Evolutionary conservation across 2,113 vertebrate genomes (phyloP), one percentile per base, ranked within the genome.

Genomic region (Callocephalon fimbriatum): DNA sequence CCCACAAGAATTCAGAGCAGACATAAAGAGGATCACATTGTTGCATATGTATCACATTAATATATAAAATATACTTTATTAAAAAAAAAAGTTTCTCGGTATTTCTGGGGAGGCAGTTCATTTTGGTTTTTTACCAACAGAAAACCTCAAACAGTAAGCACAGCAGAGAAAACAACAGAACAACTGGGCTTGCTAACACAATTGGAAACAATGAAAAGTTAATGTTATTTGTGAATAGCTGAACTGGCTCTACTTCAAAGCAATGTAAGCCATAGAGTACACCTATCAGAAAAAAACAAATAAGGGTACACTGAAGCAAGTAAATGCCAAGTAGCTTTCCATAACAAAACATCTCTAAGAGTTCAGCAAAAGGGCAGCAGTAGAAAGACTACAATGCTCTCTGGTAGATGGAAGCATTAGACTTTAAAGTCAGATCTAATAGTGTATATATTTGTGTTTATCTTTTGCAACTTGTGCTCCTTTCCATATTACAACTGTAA

Each of bases 311-410:
- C 6, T 50, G 48, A 78, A 81, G 26, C 42, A 77, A 86, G 44
- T 35, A 75, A 74, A 74, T 79, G 71, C 32, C 42, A 71, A 86
- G 76, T 9, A 25, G 22, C 15, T 90, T 96, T 44, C 71, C 56
- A 77, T 63, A 90, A 91, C 40, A 84, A 94, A 93, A 62, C 20
- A 59, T 51, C 20, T 51, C 45, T 45, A 11, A 80, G 75, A 89
- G 80, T 95, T 97, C 91, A 95, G 35, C 27, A 6, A 93, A 96
- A 95, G 71, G 91, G n/a, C 80, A 97, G 74, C n/a, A 66, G n/a
- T 51, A 81, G 88, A 45, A 89, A 65, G 56, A 91, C 31, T 48
- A 32, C 18, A 19, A 14, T 29, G 26, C 6, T 80, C 15, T 78
- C 61, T 73, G 45, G 51, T n/a, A 95, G 90, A 93, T 23, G 10